Percentiles rank a stretch among this genome's conserved stretches.
phyloP scores from a whole-genome alignment of 2,888 invertebrate genomes.

The Eurytoma californica region DNA sequence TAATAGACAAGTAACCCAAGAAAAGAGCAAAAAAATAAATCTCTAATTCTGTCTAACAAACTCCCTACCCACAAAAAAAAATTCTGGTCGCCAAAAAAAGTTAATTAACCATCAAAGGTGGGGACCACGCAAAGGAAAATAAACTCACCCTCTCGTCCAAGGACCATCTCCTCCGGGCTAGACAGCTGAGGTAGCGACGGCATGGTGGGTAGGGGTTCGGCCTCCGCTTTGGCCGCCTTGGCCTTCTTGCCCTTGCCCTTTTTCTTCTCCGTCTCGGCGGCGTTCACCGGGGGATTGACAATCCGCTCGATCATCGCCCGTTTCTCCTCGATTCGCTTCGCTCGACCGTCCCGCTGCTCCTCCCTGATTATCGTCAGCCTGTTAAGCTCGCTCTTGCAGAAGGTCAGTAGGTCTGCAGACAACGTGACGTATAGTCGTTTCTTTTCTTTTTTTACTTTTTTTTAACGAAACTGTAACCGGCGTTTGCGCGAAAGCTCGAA shows the following conservation, averaged over 20 bases:
- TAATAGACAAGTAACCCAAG: too few species aligned
- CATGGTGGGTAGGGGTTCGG: constrained; percentile 74
- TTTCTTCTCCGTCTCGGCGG: background rate
- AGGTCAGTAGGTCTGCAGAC: constrained; percentile 75
- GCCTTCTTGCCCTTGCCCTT: constrained; percentile 36
- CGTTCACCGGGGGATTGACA: constrained; percentile 70
- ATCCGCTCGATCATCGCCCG: constrained; percentile 73
- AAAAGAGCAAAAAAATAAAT: too few species aligned
- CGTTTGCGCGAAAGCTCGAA: too few species aligned
- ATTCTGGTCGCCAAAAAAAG: too few species aligned
- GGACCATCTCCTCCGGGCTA: constrained; percentile 66
- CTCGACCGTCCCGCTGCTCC: constrained; percentile 75
- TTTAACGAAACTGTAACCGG: too few species aligned
- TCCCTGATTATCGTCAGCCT: constrained; percentile 73
- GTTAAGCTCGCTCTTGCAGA: constrained; percentile 75
- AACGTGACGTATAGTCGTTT: too few species aligned
- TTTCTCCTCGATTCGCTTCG: constrained; percentile 75
- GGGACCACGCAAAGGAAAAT: too few species aligned
- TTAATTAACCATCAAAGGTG: too few species aligned
- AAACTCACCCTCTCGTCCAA: constrained; percentile 64
- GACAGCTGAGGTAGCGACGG: constrained; percentile 73
- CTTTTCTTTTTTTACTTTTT: too few species aligned
- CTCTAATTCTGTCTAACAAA: too few species aligned
- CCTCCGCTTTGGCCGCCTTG: constrained; percentile 50
- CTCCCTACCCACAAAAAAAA: too few species aligned